These are phyloP conservation scores for Scleropages formosus DNA, from an alignment of 2,797 vertebrate species.

Conservation along the genomic window DNA sequence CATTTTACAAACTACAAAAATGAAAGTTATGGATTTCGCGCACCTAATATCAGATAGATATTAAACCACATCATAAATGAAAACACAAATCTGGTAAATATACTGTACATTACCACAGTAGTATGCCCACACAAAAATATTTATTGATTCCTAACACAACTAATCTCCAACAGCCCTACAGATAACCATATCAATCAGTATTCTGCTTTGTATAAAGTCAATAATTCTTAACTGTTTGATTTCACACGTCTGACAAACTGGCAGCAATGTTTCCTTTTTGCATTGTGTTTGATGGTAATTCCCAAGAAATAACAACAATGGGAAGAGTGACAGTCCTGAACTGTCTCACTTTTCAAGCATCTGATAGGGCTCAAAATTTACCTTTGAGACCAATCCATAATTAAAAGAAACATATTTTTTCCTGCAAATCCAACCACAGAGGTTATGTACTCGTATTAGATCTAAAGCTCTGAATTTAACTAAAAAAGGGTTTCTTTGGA, in stretches of 20 bases:
- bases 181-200: not conserved
- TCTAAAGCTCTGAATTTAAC: slow-evolving; percentile 37
- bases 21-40: no score
- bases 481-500: slow-evolving; percentile 36
- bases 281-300: not conserved
- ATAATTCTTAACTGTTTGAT: not conserved
- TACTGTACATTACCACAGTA: no score
- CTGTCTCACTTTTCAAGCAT: not conserved
- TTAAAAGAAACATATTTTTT: not conserved
- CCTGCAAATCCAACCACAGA: not conserved
- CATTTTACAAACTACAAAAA: no score
- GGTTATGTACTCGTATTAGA: not conserved
- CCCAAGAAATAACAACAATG: not conserved
- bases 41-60: no score
- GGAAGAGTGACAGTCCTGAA: not conserved
- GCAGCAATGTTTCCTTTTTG: not conserved
- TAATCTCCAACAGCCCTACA: no score
- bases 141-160: no score
- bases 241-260: no score
- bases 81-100: no score
- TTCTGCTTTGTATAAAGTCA: not conserved
- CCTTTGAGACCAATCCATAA: slow-evolving; percentile 2
- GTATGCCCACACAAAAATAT: no score
- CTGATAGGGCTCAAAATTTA: not conserved
- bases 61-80: no score